Percentiles rank a stretch among this genome's conserved stretches.
Evolutionary conservation across 53 echinoderm and acorn worm species (phyloP).

Genomic region (Patiria pectinifera): DNA sequence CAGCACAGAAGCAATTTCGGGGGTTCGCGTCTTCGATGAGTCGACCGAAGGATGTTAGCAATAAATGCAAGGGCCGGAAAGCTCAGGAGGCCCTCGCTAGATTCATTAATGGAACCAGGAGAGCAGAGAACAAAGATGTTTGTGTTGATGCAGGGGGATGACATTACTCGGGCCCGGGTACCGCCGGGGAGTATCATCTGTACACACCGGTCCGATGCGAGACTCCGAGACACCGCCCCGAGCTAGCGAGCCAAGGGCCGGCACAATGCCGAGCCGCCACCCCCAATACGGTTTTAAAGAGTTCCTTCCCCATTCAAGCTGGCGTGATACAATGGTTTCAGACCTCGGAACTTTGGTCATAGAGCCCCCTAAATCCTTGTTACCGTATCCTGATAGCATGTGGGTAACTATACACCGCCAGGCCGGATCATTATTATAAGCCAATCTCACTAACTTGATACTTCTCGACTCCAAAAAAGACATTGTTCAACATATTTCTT

Average conservation of each 20-base stretch:
- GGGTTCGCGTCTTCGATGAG: neutral
- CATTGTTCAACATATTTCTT: slow-evolving; percentile 28
- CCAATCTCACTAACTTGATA: slow-evolving; percentile 22
- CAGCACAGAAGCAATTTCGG: neutral
- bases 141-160: slow-evolving; percentile 43
- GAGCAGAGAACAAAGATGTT: slow-evolving; percentile 26
- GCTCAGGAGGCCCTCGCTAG: neutral
- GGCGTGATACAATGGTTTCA: slow-evolving; percentile 2
- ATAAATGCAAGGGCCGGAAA: neutral
- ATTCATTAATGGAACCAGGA: slow-evolving; percentile 54
- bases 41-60: neutral
- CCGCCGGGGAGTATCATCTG: slow-evolving; percentile 27
- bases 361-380: slow-evolving; percentile 9
- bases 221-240: neutral
- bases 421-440: slow-evolving; percentile 18
- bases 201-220: too few species aligned
- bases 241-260: neutral
- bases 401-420: slow-evolving; percentile 15
- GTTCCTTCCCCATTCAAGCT: slow-evolving; percentile 2
- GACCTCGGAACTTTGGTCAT: neutral
- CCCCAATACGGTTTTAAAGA: slow-evolving; percentile 21
- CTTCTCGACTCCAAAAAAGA: neutral
- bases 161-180: slow-evolving; percentile 8
- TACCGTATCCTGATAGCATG: neutral
- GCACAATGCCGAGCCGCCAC: neutral